phyloP scores from a whole-genome alignment of 2,888 invertebrate species.

The Leistus spinibarbis region DNA sequence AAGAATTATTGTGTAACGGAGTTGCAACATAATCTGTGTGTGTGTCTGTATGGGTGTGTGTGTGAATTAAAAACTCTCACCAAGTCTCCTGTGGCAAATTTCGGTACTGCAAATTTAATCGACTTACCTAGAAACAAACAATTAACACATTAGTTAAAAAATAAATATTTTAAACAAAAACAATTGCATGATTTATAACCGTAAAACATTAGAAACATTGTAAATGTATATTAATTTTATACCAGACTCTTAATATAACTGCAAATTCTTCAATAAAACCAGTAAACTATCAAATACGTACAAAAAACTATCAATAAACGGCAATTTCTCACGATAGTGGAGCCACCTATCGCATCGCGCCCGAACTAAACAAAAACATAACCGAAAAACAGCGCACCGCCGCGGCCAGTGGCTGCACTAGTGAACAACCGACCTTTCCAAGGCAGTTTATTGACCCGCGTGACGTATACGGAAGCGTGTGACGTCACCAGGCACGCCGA shows the following conservation, averaged over 20 bases:
- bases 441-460: constrained; percentile 59
- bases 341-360: constrained; percentile 14
- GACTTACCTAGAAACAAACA: constrained; percentile 1
- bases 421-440: constrained; percentile 55
- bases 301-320: background rate
- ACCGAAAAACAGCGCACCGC: constrained; percentile 47
- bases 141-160: background rate
- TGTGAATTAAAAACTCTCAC: constrained; percentile 11
- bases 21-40: background rate
- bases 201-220: no score
- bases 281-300: background rate
- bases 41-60: background rate
- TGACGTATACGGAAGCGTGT: constrained; percentile 56
- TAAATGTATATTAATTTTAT: no score
- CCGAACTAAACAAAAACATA: background rate
- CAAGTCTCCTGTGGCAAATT: background rate
- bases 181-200: no score
- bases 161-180: no score
- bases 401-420: constrained; percentile 50
- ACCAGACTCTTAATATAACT: no score
- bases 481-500: constrained; percentile 51
- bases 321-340: background rate
- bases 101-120: background rate
- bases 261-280: no score
- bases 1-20: background rate